phyloP scores from a whole-genome alignment of 2,888 invertebrate species.

The Drosophila formosana region DNA sequence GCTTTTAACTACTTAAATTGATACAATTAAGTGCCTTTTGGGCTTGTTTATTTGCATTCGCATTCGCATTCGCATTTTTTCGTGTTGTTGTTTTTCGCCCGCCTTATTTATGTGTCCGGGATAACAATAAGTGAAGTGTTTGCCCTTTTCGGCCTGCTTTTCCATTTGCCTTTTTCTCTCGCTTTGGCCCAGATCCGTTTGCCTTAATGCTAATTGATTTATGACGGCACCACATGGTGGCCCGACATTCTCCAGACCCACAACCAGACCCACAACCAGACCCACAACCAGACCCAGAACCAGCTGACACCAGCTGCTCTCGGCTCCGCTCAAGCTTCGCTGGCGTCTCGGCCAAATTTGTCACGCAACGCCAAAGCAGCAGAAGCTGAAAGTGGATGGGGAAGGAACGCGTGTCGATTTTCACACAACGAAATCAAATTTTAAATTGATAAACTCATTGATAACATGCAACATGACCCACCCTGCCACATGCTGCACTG shows the following conservation, averaged over 20 bases:
- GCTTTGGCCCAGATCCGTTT: slow-evolving; percentile 17
- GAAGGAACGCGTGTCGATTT: slow-evolving; percentile 41
- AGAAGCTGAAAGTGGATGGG: background rate
- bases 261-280: background rate
- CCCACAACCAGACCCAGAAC: background rate
- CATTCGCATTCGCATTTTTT: slow-evolving; percentile 15
- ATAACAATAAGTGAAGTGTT: slow-evolving; percentile 66
- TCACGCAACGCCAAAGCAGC: slow-evolving; percentile 26
- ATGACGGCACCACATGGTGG: slow-evolving; percentile 42
- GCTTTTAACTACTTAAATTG: slow-evolving; percentile 71
- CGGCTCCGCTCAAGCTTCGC: background rate
- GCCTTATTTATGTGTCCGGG: slow-evolving; percentile 54
- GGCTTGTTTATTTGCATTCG: slow-evolving; percentile 65
- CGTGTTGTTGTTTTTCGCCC: slow-evolving; percentile 5
- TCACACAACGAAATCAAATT: slow-evolving; percentile 62
- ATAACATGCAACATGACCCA: slow-evolving; percentile 45
- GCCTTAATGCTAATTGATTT: slow-evolving; percentile 73
- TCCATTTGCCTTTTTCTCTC: slow-evolving; percentile 4
- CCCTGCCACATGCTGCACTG: background rate
- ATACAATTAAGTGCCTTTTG: slow-evolving; percentile 75
- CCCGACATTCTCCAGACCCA: slow-evolving; percentile 12
- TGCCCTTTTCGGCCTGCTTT: slow-evolving; percentile 42
- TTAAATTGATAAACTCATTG: slow-evolving; percentile 61
- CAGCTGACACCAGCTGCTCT: background rate
- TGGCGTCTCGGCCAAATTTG: slow-evolving; percentile 43